phyloP scores from a whole-genome alignment of 2,888 invertebrate genomes.

The Phasia obesa region DNA sequence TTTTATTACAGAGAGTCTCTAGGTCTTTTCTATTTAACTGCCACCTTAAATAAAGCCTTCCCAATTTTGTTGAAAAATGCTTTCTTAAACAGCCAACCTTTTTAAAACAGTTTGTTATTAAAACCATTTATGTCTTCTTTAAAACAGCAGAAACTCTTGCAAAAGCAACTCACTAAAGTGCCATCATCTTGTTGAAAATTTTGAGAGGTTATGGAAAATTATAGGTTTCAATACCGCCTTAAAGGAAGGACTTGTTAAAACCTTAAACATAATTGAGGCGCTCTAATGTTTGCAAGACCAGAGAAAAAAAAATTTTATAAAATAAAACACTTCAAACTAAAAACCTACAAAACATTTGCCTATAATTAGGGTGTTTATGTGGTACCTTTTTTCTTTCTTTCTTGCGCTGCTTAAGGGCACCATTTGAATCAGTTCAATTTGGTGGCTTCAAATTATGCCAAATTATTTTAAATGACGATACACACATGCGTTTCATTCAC shows the following conservation, averaged over 20 bases:
- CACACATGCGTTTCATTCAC: slow-evolving; percentile 58
- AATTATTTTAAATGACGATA: slow-evolving; percentile 82
- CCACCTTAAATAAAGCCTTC: too few relatives aligned
- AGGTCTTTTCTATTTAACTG: too few relatives aligned
- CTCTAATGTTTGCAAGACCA: slow-evolving; percentile 42
- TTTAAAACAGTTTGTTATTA: background rate
- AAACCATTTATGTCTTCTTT: background rate
- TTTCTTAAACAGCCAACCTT: background rate
- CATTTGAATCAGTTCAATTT: slow-evolving; percentile 68
- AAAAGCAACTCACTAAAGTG: slow-evolving; percentile 45
- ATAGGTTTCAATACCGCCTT: slow-evolving; percentile 61
- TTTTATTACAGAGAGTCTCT: too few relatives aligned
- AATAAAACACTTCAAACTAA: background rate
- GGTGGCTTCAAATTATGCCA: slow-evolving; percentile 79
- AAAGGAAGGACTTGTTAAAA: slow-evolving; percentile 58
- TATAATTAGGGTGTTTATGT: slow-evolving; percentile 60
- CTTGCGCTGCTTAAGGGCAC: slow-evolving; percentile 71
- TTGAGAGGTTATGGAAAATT: slow-evolving; percentile 63
- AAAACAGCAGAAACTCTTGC: background rate
- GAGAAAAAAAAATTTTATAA: slow-evolving; percentile 4
- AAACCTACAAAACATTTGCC: slow-evolving; percentile 68
- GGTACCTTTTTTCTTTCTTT: slow-evolving; percentile 28
- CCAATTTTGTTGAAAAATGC: too few relatives aligned
- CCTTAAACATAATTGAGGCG: slow-evolving; percentile 59
- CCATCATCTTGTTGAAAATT: slow-evolving; percentile 52